Evolutionary conservation across 2,888 invertebrate species (phyloP).

Genomic region (Tenodera sinensis): DNA sequence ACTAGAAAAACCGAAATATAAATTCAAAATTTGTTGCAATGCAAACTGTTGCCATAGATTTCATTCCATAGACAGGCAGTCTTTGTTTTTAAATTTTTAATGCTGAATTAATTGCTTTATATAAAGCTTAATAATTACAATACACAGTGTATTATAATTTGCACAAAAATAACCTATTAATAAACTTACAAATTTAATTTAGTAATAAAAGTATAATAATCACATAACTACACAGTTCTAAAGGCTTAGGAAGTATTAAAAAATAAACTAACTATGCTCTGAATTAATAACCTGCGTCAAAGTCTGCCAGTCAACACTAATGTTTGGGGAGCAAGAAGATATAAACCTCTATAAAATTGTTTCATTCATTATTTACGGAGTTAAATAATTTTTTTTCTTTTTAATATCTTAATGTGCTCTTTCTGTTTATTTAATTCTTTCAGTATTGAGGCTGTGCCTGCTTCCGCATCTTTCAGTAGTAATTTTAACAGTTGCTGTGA

Average conservation of each 20-base stretch:
- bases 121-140: background rate
- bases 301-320: background rate
- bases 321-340: background rate
- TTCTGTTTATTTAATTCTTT: background rate
- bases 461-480: background rate
- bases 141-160: background rate
- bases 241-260: background rate
- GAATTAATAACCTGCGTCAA: background rate
- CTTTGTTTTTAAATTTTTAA: background rate
- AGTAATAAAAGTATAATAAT: background rate
- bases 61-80: background rate
- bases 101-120: background rate
- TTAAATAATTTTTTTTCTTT: background rate
- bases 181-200: background rate
- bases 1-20: no score
- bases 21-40: no score
- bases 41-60: background rate
- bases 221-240: background rate
- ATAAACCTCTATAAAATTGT: background rate
- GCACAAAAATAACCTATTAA: background rate
- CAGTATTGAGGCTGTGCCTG: slow-evolving; percentile 4
- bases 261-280: background rate
- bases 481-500: background rate
- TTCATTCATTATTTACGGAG: background rate
- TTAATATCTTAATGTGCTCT: background rate